Evolutionary conservation across 2,888 invertebrate species (phyloP).

Genomic region (Acrobasis suavella): DNA sequence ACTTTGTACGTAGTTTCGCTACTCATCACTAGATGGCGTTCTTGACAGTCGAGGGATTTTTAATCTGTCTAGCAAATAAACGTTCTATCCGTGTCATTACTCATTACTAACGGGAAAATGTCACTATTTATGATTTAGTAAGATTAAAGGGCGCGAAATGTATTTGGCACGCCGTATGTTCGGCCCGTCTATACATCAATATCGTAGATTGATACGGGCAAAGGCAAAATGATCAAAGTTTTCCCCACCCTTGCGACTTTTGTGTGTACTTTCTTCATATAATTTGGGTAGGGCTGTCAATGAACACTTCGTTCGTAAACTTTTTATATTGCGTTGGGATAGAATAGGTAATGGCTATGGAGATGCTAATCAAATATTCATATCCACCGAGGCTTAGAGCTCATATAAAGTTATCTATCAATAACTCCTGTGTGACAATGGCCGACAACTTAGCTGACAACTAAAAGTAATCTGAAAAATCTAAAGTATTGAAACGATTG

Average conservation of each 20-base stretch:
- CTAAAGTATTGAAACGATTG: too few species aligned
- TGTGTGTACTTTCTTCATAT: slow-evolving; percentile 2
- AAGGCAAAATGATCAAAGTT: slow-evolving; percentile 15
- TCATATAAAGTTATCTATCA: too few species aligned
- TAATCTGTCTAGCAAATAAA: too few species aligned
- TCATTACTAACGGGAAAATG: neutral
- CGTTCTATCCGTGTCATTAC: neutral
- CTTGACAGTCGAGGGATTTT: too few species aligned
- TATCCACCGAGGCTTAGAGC: too few species aligned
- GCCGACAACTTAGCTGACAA: too few species aligned
- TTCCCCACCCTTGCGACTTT: neutral
- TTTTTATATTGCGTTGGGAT: neutral
- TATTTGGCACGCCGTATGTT: slow-evolving; percentile 8
- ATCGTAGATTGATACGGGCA: slow-evolving; percentile 10
- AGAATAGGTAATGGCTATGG: neutral
- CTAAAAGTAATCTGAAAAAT: too few species aligned
- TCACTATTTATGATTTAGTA: slow-evolving; percentile 1
- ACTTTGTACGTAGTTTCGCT: too few species aligned
- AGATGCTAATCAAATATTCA: too few species aligned
- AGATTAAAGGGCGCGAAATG: slow-evolving; percentile 4
- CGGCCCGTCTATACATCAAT: slow-evolving; percentile 2
- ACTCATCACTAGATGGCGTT: too few species aligned
- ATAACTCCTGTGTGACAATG: too few species aligned
- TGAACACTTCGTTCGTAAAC: neutral
- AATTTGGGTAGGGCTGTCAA: neutral